These are phyloP conservation scores for Phocides pigmalion DNA, from an alignment of 1,140 invertebrate genomes.

Conservation along the genomic window DNA sequence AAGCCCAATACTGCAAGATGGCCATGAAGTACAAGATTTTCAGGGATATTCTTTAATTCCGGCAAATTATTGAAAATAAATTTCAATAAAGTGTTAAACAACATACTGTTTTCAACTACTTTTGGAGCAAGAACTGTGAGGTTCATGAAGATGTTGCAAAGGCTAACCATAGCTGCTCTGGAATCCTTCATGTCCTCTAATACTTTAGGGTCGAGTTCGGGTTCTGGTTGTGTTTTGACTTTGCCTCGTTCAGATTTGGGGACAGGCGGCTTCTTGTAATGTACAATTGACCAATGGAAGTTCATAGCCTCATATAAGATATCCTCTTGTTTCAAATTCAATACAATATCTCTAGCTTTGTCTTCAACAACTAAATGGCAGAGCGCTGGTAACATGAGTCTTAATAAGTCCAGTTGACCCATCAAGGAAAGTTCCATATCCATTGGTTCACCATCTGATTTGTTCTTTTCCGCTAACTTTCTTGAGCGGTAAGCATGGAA, in stretches of 20 bases:
- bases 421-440: conserved; percentile 79
- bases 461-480: conserved; percentile 85
- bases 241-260: conserved; percentile 91
- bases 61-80: conserved; percentile 95
- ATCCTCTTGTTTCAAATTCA: conserved; percentile 91
- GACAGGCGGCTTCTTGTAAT: conserved; percentile 92
- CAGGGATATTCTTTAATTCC: conserved; percentile 91
- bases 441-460: conserved; percentile 83
- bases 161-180: conserved; percentile 91
- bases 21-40: conserved; percentile 93
- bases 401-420: conserved; percentile 90
- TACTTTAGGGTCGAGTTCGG: conserved; percentile 88
- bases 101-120: conserved; percentile 89
- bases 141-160: conserved; percentile 97
- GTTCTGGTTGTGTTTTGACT: conserved; percentile 88
- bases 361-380: conserved; percentile 96
- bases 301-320: conserved; percentile 91
- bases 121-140: conserved; percentile 94
- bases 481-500: conserved; percentile 89
- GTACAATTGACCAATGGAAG: conserved; percentile 94
- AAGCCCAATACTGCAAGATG: conserved; percentile 93
- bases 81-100: conserved; percentile 92
- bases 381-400: conserved; percentile 92
- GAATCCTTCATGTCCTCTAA: conserved; percentile 93
- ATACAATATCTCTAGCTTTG: conserved; percentile 90